phyloP scores from a whole-genome alignment of 1,140 invertebrate species.

The Drosophila pachea region DNA sequence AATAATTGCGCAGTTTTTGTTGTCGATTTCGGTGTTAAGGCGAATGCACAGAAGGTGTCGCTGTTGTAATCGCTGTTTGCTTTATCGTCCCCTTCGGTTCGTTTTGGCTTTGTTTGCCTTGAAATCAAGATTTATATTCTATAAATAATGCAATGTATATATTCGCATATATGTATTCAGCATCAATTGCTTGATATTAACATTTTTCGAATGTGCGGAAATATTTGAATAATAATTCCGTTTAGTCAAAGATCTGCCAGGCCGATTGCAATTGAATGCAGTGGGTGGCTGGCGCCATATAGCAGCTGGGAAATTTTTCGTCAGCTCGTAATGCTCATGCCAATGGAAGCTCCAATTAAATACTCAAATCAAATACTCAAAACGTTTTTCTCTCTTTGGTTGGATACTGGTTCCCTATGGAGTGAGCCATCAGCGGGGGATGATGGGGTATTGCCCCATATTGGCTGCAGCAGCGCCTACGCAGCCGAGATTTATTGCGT shows the following conservation, averaged over 20 bases:
- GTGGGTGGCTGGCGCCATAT: slow-evolving; percentile 34
- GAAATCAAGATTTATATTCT: slow-evolving; percentile 71
- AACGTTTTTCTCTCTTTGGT: neutral
- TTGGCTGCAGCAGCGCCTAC: slow-evolving; percentile 30
- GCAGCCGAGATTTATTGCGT: slow-evolving; percentile 40
- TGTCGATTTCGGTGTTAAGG: slow-evolving; percentile 42
- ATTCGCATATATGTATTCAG: slow-evolving; percentile 4
- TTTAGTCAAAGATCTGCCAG: slow-evolving; percentile 21
- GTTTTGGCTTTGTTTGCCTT: slow-evolving; percentile 47
- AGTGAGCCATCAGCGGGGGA: slow-evolving; percentile 9
- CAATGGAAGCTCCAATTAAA: slow-evolving; percentile 25
- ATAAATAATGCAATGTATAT: slow-evolving; percentile 66
- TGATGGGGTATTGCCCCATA: neutral
- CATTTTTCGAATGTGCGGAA: slow-evolving; percentile 43
- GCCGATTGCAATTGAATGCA: slow-evolving; percentile 2
- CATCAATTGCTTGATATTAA: slow-evolving; percentile 37
- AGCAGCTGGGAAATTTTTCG: slow-evolving; percentile 28
- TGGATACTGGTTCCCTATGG: slow-evolving; percentile 16
- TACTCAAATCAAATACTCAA: slow-evolving; percentile 12
- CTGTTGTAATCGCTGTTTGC: slow-evolving; percentile 58
- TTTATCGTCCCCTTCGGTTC: slow-evolving; percentile 50
- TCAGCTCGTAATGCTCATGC: slow-evolving; percentile 6
- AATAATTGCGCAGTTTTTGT: slow-evolving; percentile 72
- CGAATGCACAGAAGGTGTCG: slow-evolving; percentile 62
- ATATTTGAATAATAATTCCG: slow-evolving; percentile 28